Conservation (phyloP, 2,113 vertebrate genomes). For the Corythaixoides concolor region DNA sequence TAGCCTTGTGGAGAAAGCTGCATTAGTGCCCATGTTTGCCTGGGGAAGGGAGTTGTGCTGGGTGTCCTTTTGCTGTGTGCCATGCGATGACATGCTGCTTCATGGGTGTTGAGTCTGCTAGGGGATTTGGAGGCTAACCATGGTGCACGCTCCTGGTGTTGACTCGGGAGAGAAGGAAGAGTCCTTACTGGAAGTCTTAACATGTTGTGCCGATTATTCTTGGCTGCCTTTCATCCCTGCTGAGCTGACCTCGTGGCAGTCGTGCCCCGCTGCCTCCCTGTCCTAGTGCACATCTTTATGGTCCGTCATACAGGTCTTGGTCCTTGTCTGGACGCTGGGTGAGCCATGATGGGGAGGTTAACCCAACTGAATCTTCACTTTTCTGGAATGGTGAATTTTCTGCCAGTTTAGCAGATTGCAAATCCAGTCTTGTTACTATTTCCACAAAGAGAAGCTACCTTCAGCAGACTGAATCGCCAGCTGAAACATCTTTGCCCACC, state of each 20-base stretch:
- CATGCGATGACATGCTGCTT: not conserved
- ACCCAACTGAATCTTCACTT: not conserved
- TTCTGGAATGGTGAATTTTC: not conserved
- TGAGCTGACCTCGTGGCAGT: not conserved
- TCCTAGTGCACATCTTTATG: not conserved
- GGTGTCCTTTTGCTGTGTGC: not conserved
- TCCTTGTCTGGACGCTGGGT: not conserved
- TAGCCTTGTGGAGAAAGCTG: not conserved
- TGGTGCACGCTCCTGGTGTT: not conserved
- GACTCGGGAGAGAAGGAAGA: not conserved
- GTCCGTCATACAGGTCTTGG: not conserved
- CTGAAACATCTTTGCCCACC: not conserved
- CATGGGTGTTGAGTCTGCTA: rapidly evolving
- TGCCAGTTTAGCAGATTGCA: not conserved
- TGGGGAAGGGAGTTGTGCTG: not conserved
- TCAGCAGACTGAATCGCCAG: not conserved
- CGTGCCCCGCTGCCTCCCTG: rapidly evolving
- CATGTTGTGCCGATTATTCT: not conserved
- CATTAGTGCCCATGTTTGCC: rapidly evolving
- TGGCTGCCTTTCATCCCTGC: not conserved
- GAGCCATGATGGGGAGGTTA: not conserved
- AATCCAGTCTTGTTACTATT: not conserved
- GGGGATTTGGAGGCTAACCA: not conserved
- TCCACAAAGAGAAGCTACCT: not conserved
- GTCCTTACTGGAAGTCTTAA: not conserved